Conservation (phyloP, 2,797 vertebrate species). For the Huso huso region DNA sequence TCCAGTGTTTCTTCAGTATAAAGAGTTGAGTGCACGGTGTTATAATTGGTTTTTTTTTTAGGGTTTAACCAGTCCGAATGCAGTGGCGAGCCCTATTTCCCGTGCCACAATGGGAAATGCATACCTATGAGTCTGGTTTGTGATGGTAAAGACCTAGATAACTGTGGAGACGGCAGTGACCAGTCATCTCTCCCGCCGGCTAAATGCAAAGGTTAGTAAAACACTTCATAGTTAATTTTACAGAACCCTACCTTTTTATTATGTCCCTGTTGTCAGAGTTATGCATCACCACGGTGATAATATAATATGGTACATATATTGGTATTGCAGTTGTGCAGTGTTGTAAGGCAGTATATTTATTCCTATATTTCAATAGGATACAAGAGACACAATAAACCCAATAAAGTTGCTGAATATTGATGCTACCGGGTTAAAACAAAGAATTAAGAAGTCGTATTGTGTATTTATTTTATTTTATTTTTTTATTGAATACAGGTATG, state of each 20-base stretch:
- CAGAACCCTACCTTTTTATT: neutral
- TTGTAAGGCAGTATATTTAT: too few species aligned
- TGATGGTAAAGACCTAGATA: slow-evolving; percentile 63
- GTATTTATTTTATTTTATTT: too few species aligned
- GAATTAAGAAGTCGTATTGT: too few species aligned
- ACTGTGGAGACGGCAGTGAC: slow-evolving; percentile 75
- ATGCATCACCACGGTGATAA: neutral
- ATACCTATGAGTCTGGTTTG: slow-evolving; percentile 71
- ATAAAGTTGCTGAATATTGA: too few species aligned
- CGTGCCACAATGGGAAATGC: slow-evolving; percentile 67
- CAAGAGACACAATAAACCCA: too few species aligned
- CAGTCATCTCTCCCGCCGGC: slow-evolving; percentile 56
- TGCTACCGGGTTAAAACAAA: too few species aligned
- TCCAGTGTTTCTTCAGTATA: too few species aligned
- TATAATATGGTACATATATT: neutral
- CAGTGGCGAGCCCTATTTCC: slow-evolving; percentile 62
- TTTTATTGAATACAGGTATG: too few species aligned
- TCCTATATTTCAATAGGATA: too few species aligned
- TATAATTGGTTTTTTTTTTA: slow-evolving; percentile 21
- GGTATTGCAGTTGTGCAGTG: neutral
- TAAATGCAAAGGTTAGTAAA: slow-evolving; percentile 59
- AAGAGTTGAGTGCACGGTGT: too few species aligned
- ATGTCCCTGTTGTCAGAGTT: too few species aligned
- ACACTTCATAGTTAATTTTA: neutral
- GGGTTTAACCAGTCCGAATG: slow-evolving; percentile 68